Conservation (phyloP, 2,113 vertebrate genomes). For the Panthera uncia region DNA sequence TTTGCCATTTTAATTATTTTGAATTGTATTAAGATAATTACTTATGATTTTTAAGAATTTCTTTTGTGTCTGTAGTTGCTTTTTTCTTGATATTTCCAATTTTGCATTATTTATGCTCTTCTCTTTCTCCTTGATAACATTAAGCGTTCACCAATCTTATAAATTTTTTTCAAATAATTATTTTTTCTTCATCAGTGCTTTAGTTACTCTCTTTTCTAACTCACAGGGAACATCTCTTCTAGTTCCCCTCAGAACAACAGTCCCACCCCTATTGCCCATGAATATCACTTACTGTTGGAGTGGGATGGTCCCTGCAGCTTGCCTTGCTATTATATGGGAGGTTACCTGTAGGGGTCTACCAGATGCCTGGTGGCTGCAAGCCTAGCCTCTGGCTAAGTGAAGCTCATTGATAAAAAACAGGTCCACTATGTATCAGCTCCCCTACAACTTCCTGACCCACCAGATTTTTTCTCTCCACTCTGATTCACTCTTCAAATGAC, state of each 20-base stretch:
- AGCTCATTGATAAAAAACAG: neutral
- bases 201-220: neutral
- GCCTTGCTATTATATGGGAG: fast-evolving
- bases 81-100: neutral
- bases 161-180: neutral
- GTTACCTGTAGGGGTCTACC: fast-evolving
- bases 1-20: neutral
- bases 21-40: neutral
- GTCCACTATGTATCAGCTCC: neutral
- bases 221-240: neutral
- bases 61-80: neutral
- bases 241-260: neutral
- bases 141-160: neutral
- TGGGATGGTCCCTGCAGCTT: fast-evolving
- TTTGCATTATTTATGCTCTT: neutral
- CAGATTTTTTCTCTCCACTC: neutral
- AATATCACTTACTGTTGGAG: neutral
- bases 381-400: neutral
- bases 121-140: neutral
- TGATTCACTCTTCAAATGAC: neutral
- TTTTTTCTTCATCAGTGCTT: neutral
- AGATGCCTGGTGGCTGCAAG: fast-evolving
- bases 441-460: neutral
- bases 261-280: fast-evolving
- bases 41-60: neutral